These are phyloP conservation scores for Epizoanthus ramosus DNA, from an alignment of 92 coral and sea anemone genomes.

Conservation along the genomic window DNA sequence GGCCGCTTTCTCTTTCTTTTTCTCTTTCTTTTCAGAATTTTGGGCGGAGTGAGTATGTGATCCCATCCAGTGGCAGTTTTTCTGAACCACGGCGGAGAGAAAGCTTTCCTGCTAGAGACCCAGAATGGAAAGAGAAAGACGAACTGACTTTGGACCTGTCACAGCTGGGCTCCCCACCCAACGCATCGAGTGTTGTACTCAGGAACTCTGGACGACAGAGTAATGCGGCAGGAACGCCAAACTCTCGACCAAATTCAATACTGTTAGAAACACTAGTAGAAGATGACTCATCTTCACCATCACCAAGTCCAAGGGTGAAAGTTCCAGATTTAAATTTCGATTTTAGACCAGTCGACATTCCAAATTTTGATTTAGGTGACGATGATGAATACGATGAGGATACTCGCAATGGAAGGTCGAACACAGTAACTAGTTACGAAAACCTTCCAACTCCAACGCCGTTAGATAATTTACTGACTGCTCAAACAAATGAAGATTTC, in stretches of 20 bases:
- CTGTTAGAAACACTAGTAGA: constrained; percentile 76
- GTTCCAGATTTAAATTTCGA: constrained; percentile 29
- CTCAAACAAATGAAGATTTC: background rate
- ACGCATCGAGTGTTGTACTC: constrained; percentile 45
- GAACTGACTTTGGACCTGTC: constrained; percentile 54
- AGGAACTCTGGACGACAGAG: constrained; percentile 43
- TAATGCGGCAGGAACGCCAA: constrained; percentile 57
- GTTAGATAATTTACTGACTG: constrained; percentile 37
- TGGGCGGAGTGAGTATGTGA: constrained; percentile 49
- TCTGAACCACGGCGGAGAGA: constrained; percentile 71
- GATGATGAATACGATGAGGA: constrained; percentile 36
- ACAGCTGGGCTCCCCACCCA: constrained; percentile 54
- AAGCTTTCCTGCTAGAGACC: constrained; percentile 31
- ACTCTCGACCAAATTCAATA: constrained; percentile 82
- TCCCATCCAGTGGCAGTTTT: constrained; percentile 47
- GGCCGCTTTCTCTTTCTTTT: background rate
- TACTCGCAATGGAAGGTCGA: constrained; percentile 68
- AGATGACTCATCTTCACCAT: constrained; percentile 65
- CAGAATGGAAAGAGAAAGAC: constrained; percentile 67
- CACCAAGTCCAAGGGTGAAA: constrained; percentile 70
- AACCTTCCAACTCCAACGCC: constrained; percentile 81
- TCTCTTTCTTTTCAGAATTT: constrained; percentile 7
- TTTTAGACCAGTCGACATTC: constrained; percentile 40
- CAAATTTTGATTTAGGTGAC: constrained; percentile 59
- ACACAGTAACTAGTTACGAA: constrained; percentile 66